Conservation (phyloP, 2,797 vertebrate species). For the Hoplostethus mediterraneus region DNA sequence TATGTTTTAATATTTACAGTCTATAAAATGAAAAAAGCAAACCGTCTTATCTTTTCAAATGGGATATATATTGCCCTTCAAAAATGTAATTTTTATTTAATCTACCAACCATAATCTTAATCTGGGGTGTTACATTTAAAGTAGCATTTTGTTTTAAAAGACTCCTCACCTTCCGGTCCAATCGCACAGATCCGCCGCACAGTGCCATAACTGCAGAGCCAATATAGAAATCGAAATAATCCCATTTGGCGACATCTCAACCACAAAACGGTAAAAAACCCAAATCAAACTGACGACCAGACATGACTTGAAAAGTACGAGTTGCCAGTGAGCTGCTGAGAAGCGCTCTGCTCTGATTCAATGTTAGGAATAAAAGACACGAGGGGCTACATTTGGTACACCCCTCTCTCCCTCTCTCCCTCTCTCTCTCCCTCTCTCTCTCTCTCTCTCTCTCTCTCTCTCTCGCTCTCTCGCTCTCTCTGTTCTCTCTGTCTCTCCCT, state of each 20-base stretch:
- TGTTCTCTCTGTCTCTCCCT: constrained; percentile 20
- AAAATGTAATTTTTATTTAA: background rate
- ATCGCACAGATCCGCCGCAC: constrained; percentile 78
- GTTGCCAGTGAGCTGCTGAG: background rate
- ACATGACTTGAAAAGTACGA: constrained; percentile 46
- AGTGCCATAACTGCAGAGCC: constrained; percentile 32
- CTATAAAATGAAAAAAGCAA: background rate
- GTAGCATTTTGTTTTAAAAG: background rate
- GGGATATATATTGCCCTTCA: background rate
- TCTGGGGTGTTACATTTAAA: too few relatives aligned
- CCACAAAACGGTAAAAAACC: background rate
- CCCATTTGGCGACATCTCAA: constrained; percentile 66
- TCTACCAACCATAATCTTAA: background rate
- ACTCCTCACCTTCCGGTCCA: constrained; percentile 83
- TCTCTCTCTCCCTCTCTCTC: constrained; percentile 16
- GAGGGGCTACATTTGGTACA: background rate
- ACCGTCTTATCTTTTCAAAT: background rate
- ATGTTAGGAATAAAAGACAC: background rate
- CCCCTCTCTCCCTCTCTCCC: constrained; percentile 19
- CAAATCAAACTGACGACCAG: constrained; percentile 13
- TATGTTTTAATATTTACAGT: too few relatives aligned
- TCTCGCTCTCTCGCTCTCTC: constrained; percentile 8
- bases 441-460: constrained; percentile 13
- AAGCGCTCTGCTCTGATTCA: background rate
- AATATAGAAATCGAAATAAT: constrained; percentile 42